These are phyloP conservation scores for Pollenia amentaria DNA, from an alignment of 2,888 invertebrate species.

Conservation along the genomic window DNA sequence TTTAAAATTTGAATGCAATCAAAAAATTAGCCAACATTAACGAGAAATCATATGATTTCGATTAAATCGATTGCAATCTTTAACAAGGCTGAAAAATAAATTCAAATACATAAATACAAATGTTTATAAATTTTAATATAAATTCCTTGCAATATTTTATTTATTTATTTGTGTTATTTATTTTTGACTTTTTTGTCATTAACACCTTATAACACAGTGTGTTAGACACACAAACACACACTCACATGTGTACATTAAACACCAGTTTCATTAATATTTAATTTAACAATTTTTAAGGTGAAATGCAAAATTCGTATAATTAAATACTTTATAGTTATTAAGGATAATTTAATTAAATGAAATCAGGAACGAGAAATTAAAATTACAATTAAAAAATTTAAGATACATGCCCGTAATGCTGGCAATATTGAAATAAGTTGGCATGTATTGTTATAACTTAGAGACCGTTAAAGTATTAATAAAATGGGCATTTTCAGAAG, in stretches of 20 bases:
- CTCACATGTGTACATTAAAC: neutral
- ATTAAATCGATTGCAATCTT: no score
- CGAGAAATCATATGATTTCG: no score
- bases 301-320: neutral
- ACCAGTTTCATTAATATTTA: neutral
- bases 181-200: neutral
- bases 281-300: neutral
- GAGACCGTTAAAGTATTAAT: no score
- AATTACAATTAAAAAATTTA: no score
- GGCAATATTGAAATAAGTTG: no score
- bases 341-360: neutral
- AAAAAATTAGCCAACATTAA: no score
- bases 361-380: neutral
- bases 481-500: no score
- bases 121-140: neutral
- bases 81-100: neutral
- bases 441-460: no score
- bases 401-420: no score
- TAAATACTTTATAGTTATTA: neutral
- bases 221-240: no score
- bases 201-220: constrained; percentile 1
- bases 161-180: neutral
- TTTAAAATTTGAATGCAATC: no score
- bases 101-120: neutral
- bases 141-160: neutral